Percentiles rank a stretch among this genome's conserved stretches.
phyloP scores from a whole-genome alignment of 2,113 vertebrate species.

The Sturnus vulgaris region DNA sequence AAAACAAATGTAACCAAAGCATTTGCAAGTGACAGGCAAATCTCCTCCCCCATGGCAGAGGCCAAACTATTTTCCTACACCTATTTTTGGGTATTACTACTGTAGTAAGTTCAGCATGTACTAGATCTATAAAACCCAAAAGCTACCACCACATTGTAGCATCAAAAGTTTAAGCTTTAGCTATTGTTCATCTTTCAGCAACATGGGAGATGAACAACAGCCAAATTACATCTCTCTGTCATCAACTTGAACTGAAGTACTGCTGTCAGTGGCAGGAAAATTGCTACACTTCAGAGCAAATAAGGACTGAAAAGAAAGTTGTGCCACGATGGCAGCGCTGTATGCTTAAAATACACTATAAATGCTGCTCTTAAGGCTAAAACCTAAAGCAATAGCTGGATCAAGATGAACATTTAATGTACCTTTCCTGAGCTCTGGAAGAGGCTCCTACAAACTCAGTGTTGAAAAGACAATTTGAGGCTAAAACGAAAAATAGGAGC shows the following conservation, averaged over 20 bases:
- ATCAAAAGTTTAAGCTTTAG: conserved; percentile 20
- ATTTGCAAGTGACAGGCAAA: not conserved
- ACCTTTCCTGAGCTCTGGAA: not conserved
- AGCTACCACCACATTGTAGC: not conserved
- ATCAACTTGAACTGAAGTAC: conserved; percentile 25
- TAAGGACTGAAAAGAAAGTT: conserved; percentile 14
- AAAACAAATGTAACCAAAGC: not conserved
- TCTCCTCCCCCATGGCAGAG: not conserved
- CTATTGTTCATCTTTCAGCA: conserved; percentile 37
- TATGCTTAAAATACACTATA: not conserved
- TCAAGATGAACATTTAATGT: not conserved
- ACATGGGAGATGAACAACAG: conserved; percentile 19
- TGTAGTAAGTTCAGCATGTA: not conserved
- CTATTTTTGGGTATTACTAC: not conserved
- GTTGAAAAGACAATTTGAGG: not conserved
- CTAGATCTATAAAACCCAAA: not conserved
- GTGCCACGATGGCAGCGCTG: not conserved
- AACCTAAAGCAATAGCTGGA: not conserved
- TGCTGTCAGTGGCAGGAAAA: conserved; percentile 50
- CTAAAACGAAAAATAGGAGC: not conserved
- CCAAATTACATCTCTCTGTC: conserved; percentile 45
- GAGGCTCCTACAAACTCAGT: not conserved
- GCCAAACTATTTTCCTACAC: not conserved
- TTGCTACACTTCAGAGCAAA: conserved; percentile 40
- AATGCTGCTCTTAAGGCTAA: not conserved